Base-by-base conservation (phyloP, 37 sponge, comb jelly and placozoan species). In the Spongilla lacustris region DNA sequence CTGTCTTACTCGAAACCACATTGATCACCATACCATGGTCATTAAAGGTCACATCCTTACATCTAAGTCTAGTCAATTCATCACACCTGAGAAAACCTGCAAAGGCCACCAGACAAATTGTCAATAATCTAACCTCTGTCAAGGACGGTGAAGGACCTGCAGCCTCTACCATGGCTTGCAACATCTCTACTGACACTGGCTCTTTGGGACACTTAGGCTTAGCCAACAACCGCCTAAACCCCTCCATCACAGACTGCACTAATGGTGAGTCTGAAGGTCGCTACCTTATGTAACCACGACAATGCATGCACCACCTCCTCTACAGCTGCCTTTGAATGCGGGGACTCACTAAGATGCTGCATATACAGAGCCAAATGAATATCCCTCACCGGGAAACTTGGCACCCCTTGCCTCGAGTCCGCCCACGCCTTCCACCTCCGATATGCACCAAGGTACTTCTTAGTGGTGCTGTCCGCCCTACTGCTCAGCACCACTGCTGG, bases 361-460 rank as follows among this genome's bases (percentile, higher is more conserved):
- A 86, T 48, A 66, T 86, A 86, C 33, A 86, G 80, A 28, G 73
- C 80, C 49, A 86, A 19, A 41, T 79, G 71, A 12, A 50, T 37
- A 11, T 46, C 35, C 50, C 23, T 34, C 29, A 33, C 73, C 23
- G 80, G 87, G 75, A 83, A 80, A n/a, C 29, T 49, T n/a, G 26
- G 27, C 30, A 73, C 73, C 36, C 32, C 69, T 19, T 28, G 29
- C 66, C 76, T 74, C 4, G 76, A 50, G 23, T 32, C 49, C 22
- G 73, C 80, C 87, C 87, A 86, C 50, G 23, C 31, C 87, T 78
- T 79, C 79, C 80, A 86, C 29, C 87, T 48, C 24, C 27, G 30
- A 32, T 79, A 86, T 46, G 87, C 87, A 19, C 80, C 80, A 38
- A 24, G 24, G 36, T 86, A 86, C 73, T 86, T 86, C 33, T 79